phyloP scores from a whole-genome alignment of 2,113 vertebrate species.

The Oreotrochilus melanogaster region DNA sequence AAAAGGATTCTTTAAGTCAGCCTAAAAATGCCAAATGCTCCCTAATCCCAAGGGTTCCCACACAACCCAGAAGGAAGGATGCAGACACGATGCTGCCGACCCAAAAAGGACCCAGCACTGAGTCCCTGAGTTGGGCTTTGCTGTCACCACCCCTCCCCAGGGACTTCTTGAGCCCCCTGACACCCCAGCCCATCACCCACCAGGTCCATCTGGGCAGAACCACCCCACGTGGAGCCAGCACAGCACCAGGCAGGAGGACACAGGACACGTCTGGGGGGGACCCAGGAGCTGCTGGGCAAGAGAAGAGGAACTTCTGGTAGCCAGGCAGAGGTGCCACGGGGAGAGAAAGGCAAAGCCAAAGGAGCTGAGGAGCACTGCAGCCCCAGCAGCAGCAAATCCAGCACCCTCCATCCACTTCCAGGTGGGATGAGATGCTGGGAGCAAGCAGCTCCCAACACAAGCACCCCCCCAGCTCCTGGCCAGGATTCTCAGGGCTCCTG shows the following conservation, averaged over 20 bases:
- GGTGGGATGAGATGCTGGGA: background rate
- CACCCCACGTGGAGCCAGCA: background rate
- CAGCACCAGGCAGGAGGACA: background rate
- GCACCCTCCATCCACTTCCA: fast-evolving
- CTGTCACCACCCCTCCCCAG: background rate
- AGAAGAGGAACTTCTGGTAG: background rate
- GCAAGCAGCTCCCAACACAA: background rate
- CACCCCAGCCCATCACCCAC: background rate
- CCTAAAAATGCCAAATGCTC: background rate
- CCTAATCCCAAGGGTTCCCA: background rate
- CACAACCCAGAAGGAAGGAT: background rate
- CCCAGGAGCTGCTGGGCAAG: background rate
- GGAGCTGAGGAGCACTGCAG: background rate
- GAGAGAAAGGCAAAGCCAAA: background rate
- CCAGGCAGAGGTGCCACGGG: no score
- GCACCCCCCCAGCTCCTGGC: background rate
- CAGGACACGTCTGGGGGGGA: background rate
- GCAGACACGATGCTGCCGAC: background rate
- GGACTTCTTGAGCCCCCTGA: background rate
- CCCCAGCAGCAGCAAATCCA: background rate
- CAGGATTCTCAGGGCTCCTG: background rate
- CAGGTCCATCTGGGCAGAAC: background rate
- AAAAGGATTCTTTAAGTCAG: background rate
- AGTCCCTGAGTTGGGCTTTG: no score
- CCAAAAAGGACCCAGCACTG: background rate